These are phyloP conservation scores for Heliconius sara DNA, from an alignment of 2,888 invertebrate species.

Conservation along the genomic window DNA sequence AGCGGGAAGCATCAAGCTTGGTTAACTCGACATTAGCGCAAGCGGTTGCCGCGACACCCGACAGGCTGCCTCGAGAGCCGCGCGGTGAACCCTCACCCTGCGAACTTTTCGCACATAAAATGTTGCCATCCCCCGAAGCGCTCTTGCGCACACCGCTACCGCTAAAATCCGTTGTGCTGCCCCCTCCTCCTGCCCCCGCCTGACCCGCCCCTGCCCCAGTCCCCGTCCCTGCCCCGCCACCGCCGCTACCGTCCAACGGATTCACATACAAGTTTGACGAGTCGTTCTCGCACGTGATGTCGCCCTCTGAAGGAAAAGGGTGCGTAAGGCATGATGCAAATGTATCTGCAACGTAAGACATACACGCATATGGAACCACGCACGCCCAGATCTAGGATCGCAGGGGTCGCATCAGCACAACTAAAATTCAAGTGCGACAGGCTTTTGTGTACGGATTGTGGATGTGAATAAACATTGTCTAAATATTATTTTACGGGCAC, in stretches of 20 bases:
- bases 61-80: conserved; percentile 77
- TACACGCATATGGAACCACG: conserved; percentile 78
- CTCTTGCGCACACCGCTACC: conserved; percentile 89
- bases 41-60: conserved; percentile 60
- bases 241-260: conserved; percentile 89
- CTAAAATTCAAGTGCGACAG: conserved; percentile 36
- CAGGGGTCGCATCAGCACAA: conserved; percentile 53
- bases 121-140: conserved; percentile 89
- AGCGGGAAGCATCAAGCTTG: conserved; percentile 69
- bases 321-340: conserved; percentile 98
- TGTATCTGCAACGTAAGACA: conserved; percentile 92
- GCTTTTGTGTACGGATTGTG: not conserved
- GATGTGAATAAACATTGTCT: not conserved
- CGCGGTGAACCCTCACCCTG: conserved; percentile 81
- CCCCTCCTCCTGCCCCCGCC: conserved; percentile 58
- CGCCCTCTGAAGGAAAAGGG: conserved; percentile 94
- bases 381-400: conserved; percentile 57
- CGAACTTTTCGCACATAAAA: conserved; percentile 85
- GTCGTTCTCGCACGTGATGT: conserved; percentile 87
- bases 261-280: conserved; percentile 95
- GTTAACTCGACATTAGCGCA: conserved; percentile 48
- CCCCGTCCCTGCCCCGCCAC: conserved; percentile 63
- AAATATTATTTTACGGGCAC: not conserved
- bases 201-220: conserved; percentile 79
- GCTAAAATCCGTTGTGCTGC: conserved; percentile 82